Evolutionary conservation across 2,797 vertebrate species (phyloP).

Genomic region (Alosa sapidissima): DNA sequence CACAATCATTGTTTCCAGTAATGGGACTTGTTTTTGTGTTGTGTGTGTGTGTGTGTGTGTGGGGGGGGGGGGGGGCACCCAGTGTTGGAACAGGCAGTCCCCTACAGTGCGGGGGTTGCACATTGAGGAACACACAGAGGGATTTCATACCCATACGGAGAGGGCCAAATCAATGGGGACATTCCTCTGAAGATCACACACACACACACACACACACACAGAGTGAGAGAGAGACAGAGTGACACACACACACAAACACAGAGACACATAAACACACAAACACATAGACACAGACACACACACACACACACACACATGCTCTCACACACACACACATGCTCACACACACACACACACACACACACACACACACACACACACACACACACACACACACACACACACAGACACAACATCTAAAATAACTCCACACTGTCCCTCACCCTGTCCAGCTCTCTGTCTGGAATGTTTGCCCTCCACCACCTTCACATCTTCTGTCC

Average conservation of each 20-base stretch:
- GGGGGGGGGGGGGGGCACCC: constrained; percentile 27
- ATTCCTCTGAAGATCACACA: constrained; percentile 37
- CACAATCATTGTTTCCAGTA: no score
- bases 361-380: constrained; percentile 1
- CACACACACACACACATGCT: constrained; percentile 4
- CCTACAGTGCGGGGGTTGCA: constrained; percentile 61
- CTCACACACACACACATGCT: neutral
- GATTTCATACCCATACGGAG: constrained; percentile 24
- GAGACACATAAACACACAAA: neutral
- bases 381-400: constrained; percentile 6
- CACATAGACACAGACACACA: neutral
- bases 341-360: neutral
- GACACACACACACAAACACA: neutral
- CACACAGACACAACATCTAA: neutral
- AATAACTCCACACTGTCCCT: neutral
- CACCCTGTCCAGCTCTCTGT: neutral
- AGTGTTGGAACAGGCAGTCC: constrained; percentile 55
- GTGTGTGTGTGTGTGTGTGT: neutral
- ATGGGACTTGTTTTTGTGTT: neutral
- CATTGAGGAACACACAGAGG: neutral
- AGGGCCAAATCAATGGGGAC: constrained; percentile 24
- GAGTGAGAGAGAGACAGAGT: neutral
- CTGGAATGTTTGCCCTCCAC: neutral
- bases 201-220: neutral
- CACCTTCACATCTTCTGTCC: neutral